Percentiles rank a stretch among this genome's conserved stretches.
These are phyloP conservation scores for Drosophila guanche DNA, from an alignment of 1,140 invertebrate genomes.

Conservation along the genomic window DNA sequence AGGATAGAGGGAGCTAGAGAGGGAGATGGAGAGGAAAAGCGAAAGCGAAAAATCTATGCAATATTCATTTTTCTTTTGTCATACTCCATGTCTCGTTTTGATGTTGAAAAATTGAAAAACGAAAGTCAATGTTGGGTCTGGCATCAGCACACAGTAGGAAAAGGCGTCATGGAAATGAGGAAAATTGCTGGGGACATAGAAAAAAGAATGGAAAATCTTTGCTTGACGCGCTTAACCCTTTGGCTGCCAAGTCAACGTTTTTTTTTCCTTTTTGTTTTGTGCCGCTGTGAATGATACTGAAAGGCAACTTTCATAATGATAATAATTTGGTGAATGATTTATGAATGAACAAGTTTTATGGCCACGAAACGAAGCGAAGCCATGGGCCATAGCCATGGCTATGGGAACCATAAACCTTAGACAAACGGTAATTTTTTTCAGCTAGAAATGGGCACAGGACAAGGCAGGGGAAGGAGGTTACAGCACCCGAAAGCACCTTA, in stretches of 20 bases:
- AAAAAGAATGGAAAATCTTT: conserved; percentile 46
- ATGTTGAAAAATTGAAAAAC: conserved; percentile 81
- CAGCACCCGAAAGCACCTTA: conserved; percentile 34
- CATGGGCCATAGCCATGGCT: conserved; percentile 7
- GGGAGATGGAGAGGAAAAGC: background rate
- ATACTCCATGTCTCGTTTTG: conserved; percentile 42
- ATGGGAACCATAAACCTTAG: conserved; percentile 54
- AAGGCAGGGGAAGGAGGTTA: conserved; percentile 14
- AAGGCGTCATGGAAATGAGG: conserved; percentile 13
- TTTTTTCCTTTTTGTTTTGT: conserved; percentile 11
- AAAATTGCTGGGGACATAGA: conserved; percentile 5
- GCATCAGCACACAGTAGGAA: conserved; percentile 6
- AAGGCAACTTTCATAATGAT: conserved; percentile 82
- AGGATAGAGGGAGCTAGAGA: background rate
- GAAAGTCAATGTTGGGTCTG: conserved; percentile 54
- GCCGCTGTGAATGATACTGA: conserved; percentile 58
- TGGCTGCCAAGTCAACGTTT: conserved; percentile 6
- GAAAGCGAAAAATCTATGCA: conserved; percentile 57
- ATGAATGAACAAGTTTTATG: conserved; percentile 80
- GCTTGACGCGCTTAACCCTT: conserved; percentile 72
- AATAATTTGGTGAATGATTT: conserved; percentile 82
- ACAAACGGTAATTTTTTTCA: conserved; percentile 73
- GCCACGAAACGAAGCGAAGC: conserved; percentile 43
- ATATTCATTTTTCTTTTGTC: conserved; percentile 78
- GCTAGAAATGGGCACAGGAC: conserved; percentile 1